Evolutionary conservation across 2,888 invertebrate species (phyloP), one percentile per base, ranked within the genome.

Genomic region (Amblyjoppa proteus): DNA sequence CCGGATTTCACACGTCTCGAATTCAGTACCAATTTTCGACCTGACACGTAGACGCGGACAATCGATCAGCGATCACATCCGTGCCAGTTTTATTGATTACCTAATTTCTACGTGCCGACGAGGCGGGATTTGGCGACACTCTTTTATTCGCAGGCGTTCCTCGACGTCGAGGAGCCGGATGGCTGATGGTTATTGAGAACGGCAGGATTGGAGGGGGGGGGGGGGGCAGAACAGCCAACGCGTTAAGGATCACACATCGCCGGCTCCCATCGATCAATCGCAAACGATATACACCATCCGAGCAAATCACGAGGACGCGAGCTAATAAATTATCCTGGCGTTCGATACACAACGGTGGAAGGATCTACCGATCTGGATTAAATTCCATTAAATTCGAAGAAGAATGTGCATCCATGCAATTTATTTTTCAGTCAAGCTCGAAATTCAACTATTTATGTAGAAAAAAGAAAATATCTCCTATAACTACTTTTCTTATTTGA

Each of bases 201-300:
- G 34, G 20, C 38, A 25, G 31, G 61, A 31, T 34, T 34, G 16
- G 31, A 5, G 34, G 61, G 0, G 16, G 34, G 31, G 61, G 34
- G 61, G 0, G 16, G 34, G 31, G 61, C 25, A 58, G 56, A 64
- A 20, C 41, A 66, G 31, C 45, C 51, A 51, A 16, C 25, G 41
- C 16, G 25, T 38, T 9, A 25, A 79, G 51, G 71, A 79, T 79
- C 79, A 71, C 51, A 34, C 70, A 49, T 49, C 64, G 61, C 70
- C 38, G 45, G 64, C 0, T 34, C 51, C 64, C 79, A 71, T 73
- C 79, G 79, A 71, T 79, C 79, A 71, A 71, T 79, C 79, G 71
- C 51, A 41, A 34, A 16, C 79, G 51, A 71, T 71, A 79, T 51
- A 49, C 38, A 38, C 5, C 76, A 25, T 20, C 45, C 61, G 58